phyloP scores from a whole-genome alignment of 2,797 vertebrate species.

The Pangasius krempfi region DNA sequence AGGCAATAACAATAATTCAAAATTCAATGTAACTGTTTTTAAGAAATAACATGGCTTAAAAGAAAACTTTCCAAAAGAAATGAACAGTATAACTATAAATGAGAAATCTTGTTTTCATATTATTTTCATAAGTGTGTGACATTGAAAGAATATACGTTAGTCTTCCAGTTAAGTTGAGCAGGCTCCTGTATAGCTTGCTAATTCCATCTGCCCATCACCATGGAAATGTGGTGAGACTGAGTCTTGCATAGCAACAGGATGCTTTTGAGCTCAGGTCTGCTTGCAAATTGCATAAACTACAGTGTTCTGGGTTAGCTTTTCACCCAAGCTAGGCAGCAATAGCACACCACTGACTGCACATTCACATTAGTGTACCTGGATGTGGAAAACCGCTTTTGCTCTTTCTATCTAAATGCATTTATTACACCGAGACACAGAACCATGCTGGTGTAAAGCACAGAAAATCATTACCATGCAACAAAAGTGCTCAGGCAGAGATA shows the following conservation, averaged over 20 bases:
- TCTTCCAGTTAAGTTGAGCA: conserved; percentile 52
- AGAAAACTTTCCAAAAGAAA: background rate
- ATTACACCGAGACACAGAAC: conserved; percentile 22
- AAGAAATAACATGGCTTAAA: background rate
- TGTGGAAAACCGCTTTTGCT: background rate
- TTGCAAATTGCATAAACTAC: conserved; percentile 54
- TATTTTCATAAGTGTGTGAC: conserved; percentile 18
- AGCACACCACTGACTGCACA: background rate
- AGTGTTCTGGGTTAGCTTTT: conserved; percentile 29
- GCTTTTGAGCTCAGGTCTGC: conserved; percentile 53
- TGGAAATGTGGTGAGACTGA: conserved; percentile 65
- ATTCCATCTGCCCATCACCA: conserved; percentile 66
- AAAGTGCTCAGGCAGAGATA: conserved; percentile 62
- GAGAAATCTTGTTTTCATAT: background rate
- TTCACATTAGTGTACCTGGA: background rate
- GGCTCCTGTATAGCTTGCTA: conserved; percentile 40
- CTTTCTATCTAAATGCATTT: conserved; percentile 25
- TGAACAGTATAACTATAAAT: conserved; percentile 25
- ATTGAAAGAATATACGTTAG: conserved; percentile 2
- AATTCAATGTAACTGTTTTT: background rate
- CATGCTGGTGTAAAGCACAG: conserved; percentile 49
- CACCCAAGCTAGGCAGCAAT: conserved; percentile 31
- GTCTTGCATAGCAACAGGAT: conserved; percentile 67
- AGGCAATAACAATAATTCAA: conserved; percentile 9
- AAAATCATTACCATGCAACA: conserved; percentile 68